Evolutionary conservation across 1,140 invertebrate species (phyloP).

Genomic region (Parasteatoda tepidariorum): DNA sequence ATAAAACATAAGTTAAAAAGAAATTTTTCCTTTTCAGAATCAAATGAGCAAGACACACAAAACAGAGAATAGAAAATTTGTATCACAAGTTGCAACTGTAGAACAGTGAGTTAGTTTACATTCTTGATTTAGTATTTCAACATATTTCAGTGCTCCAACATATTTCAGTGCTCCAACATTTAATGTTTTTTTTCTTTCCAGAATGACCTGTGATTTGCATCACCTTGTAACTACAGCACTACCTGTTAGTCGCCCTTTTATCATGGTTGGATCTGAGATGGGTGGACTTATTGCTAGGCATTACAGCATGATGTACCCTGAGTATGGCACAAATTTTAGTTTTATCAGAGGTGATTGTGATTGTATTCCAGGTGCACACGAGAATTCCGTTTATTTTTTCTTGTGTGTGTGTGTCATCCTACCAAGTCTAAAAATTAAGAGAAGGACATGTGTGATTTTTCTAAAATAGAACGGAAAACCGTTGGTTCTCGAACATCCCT

Average conservation of each 20-base stretch:
- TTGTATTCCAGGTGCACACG: neutral
- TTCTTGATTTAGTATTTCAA: too few species aligned
- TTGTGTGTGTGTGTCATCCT: too few species aligned
- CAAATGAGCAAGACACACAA: constrained; percentile 11
- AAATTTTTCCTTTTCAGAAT: constrained; percentile 36
- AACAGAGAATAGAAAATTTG: constrained; percentile 37
- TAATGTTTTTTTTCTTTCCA: constrained; percentile 62
- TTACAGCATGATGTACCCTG: constrained; percentile 68
- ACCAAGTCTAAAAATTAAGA: too few species aligned
- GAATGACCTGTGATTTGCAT: constrained; percentile 69
- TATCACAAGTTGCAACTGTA: constrained; percentile 40
- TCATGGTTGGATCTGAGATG: constrained; percentile 69
- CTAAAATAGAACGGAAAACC: too few species aligned
- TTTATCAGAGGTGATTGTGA: neutral
- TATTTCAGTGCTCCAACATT: too few species aligned
- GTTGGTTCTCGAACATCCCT: too few species aligned
- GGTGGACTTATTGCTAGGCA: constrained; percentile 68
- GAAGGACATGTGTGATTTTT: too few species aligned
- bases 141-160: too few species aligned
- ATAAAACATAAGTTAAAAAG: too few species aligned
- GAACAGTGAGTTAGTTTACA: constrained; percentile 40
- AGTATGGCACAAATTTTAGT: too few species aligned
- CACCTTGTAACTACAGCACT: constrained; percentile 66
- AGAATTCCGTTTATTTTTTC: too few species aligned
- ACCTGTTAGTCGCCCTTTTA: constrained; percentile 67